Evolutionary conservation across 2,113 vertebrate species (phyloP).

Genomic region (Pitta sordida): DNA sequence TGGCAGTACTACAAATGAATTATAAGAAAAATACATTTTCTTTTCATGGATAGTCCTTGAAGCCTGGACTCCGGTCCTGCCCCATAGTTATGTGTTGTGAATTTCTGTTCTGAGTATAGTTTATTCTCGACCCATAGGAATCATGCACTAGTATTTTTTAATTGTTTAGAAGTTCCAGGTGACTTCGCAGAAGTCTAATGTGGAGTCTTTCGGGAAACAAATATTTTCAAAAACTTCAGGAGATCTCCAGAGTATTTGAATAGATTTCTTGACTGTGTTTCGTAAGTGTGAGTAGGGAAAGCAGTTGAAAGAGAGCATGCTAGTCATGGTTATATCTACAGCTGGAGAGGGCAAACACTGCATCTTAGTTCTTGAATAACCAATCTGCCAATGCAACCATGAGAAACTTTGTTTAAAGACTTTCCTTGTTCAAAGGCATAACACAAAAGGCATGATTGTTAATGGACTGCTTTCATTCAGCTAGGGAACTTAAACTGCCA

Average conservation of each 20-base stretch:
- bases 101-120: not conserved
- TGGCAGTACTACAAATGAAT: not conserved
- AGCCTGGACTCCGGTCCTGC: not conserved
- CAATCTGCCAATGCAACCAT: not conserved
- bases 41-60: not conserved
- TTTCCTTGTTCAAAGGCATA: not conserved
- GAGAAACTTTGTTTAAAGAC: not conserved
- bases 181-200: not conserved
- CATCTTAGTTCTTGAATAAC: not conserved
- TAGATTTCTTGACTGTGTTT: not conserved
- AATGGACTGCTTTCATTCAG: not conserved
- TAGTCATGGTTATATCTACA: not conserved
- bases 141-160: not conserved
- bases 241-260: not conserved
- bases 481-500: not conserved
- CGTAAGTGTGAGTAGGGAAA: not conserved
- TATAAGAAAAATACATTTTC: not conserved
- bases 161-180: not conserved
- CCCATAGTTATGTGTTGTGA: not conserved
- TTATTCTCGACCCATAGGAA: not conserved
- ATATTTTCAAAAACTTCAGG: not conserved
- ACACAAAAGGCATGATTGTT: not conserved
- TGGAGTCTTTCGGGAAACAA: not conserved
- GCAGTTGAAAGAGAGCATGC: not conserved
- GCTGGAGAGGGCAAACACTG: not conserved